These are phyloP conservation scores for Apocrypta bakeri DNA, from an alignment of 1,140 invertebrate genomes.

Conservation along the genomic window DNA sequence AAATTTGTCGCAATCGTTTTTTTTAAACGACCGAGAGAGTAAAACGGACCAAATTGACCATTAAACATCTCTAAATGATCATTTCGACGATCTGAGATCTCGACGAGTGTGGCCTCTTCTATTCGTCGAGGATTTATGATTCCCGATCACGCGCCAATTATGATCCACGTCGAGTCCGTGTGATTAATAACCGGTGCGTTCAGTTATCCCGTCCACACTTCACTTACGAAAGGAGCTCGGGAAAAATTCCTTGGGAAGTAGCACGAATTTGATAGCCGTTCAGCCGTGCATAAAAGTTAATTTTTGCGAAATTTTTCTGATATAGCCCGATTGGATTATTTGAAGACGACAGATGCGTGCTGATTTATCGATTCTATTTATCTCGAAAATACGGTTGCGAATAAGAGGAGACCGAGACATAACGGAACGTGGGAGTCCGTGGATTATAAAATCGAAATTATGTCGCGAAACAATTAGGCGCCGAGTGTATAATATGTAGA, in stretches of 20 bases:
- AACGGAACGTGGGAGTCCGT: background rate
- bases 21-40: background rate
- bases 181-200: conserved; percentile 20
- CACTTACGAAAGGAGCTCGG: background rate
- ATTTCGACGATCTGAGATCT: background rate
- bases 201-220: no score
- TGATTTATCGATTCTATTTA: background rate
- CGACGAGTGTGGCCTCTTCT: background rate
- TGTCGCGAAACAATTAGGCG: background rate
- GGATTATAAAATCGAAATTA: background rate
- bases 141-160: conserved; percentile 9
- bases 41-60: background rate
- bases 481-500: background rate
- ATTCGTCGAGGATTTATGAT: background rate
- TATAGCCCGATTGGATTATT: background rate
- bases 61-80: conserved; percentile 2
- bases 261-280: background rate
- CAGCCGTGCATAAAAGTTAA: background rate
- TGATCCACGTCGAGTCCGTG: conserved; percentile 15
- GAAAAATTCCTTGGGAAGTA: background rate
- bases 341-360: background rate
- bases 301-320: background rate
- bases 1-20: background rate
- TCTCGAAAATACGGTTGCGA: background rate
- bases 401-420: background rate